Base-by-base conservation (phyloP, 2,888 invertebrate genomes). In the Drosophila atripex region DNA sequence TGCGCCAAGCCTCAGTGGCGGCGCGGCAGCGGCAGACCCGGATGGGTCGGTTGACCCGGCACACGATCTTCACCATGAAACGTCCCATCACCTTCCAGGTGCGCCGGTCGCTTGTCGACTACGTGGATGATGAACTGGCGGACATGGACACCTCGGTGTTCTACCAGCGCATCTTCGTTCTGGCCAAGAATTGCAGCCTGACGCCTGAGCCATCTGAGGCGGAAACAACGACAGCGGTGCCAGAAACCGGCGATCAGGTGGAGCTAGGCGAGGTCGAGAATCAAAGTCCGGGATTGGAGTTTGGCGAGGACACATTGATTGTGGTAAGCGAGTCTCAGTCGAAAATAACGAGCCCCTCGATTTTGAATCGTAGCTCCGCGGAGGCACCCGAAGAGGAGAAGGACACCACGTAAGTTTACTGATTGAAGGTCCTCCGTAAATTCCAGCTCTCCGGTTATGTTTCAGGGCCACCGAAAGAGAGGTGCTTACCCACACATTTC, bases 111-210 rank as follows among this genome's bases (percentile, higher is more conserved):
- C 64, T 90, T 8, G 83, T 84, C 43, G 86, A 83, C 4, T 86
- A 77, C 52, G 86, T 89, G 28, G 77, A 83, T 6, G 76, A 78
- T 3, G 84, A 89, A 30, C 49, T 90, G 39, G 21, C 73, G 3
- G 41, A 57, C 0, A 76, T 76, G 68, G 72, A 73, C 0, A 82
- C 88, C 0, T 77, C 86, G 12, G 77, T 88, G n/a, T 90, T 88
- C 60, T 88, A 82, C 47, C 90, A 90, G 54, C 86, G 90, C 28
- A 78, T 90, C 5, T 88, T 75, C 2, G 77, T 90, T 3, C 41
- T 90, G 39, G 89, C 88, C 50, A 78, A 76, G 16, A 89, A 89
- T 16, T 23, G 16, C 9, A 23, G 39, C 3, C 16, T 61, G 11
- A 61, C 60, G 5, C 59, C 60, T 11, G 30, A 30, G 16, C 38